Base-by-base conservation (phyloP, 2,797 vertebrate species). In the Spatula clypeata region DNA sequence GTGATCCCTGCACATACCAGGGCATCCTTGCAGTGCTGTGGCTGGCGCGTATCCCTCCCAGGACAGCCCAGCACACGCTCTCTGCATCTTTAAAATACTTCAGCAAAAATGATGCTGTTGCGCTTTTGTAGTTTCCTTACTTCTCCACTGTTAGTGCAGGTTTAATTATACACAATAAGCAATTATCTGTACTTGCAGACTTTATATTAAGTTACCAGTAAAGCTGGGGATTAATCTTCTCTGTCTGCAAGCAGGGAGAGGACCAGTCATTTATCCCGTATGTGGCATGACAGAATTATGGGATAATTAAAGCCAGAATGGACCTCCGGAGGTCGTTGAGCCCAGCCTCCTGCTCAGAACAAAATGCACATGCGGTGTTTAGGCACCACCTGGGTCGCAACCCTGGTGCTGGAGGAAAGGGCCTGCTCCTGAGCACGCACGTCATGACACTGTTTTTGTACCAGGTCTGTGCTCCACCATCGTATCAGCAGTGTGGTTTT, bases 11-110 rank as follows among this genome's bases (percentile, higher is more conserved):
- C 34, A 9, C 1, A 9, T n/a, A 13, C 19, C 1, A 3, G 51
- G 34, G 13, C 45, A 60, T 36, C n/a, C 19, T 31, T 36, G 47
- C 31, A 17, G 53, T 15, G 58, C 36, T 29, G 40, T 79, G 73
- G 64, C 65, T 72, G 57, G 36, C 0, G 0, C 0, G 0, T 21
- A 4, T 82, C 0, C 1, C 45, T 77, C 42, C 44, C 11, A 13
- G 47, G 47, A 57, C 45, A 77, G 69, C n/a, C 27, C 64, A 51
- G 51, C 13, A 9, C 42, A 10, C 0, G 3, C 26, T 20, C 15
- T 23, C 57, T 58, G 11, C 54, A 18, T 65, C 65, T 26, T 62
- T 69, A 7, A 6, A 23, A 11, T 8, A 7, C n/a, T 45, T 42
- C n/a, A 58, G 62, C 42, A 90, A 36, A 66, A 74, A 54, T 3